Evolutionary conservation across 2,888 invertebrate species (phyloP).

Genomic region (Trichogramma evanescens): DNA sequence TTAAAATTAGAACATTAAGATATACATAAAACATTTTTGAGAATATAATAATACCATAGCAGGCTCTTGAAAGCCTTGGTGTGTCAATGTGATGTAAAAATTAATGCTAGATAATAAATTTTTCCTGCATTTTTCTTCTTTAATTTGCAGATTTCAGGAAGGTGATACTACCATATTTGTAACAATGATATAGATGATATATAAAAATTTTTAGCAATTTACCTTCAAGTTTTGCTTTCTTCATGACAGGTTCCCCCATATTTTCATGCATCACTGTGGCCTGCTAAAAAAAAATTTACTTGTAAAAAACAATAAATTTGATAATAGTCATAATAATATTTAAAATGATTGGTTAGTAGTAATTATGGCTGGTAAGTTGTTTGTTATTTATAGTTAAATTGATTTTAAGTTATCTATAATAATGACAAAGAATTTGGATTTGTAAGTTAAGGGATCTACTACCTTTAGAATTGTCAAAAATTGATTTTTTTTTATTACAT

Average conservation of each 20-base stretch:
- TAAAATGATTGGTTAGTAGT: too few relatives aligned
- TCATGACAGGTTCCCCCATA: constrained; percentile 36
- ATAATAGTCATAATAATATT: too few relatives aligned
- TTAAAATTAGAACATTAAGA: too few relatives aligned
- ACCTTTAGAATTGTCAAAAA: too few relatives aligned
- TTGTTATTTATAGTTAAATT: too few relatives aligned
- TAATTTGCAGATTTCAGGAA: constrained; percentile 21
- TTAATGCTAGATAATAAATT: constrained; percentile 14
- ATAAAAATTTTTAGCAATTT: constrained; percentile 36
- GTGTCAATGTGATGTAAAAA: constrained; percentile 13
- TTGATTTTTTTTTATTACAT: too few relatives aligned
- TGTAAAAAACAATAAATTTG: neutral
- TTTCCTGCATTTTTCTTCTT: constrained; percentile 21
- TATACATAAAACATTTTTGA: too few relatives aligned
- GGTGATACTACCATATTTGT: constrained; percentile 22
- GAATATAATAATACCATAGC: too few relatives aligned
- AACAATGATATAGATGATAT: neutral
- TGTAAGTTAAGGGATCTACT: too few relatives aligned
- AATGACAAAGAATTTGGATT: too few relatives aligned
- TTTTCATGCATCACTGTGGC: constrained; percentile 31
- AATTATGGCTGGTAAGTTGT: too few relatives aligned
- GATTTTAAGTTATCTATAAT: too few relatives aligned
- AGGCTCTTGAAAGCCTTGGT: neutral
- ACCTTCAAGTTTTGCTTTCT: constrained; percentile 43
- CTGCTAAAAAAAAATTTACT: constrained; percentile 30